phyloP scores from a whole-genome alignment of 2,113 vertebrate genomes.

The Trachemys scripta region DNA sequence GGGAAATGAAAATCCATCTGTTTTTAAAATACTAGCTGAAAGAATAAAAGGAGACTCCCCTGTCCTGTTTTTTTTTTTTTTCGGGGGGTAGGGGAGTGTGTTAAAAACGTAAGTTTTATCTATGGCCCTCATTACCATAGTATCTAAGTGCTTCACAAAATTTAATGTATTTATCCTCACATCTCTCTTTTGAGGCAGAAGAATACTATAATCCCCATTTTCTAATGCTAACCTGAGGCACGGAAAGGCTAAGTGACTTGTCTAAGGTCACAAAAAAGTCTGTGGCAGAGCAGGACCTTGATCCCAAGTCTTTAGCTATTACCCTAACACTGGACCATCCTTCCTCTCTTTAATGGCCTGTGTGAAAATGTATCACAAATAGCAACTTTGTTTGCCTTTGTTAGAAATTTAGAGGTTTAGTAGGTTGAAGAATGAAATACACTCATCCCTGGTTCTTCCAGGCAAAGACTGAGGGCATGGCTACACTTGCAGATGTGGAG shows the following conservation, averaged over 20 bases:
- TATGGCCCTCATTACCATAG: not conserved
- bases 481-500: no score
- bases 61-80: not conserved
- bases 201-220: not conserved
- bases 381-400: not conserved
- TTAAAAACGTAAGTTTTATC: not conserved
- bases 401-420: not conserved
- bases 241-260: not conserved
- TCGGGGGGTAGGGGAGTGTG: no score
- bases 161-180: not conserved
- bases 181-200: not conserved
- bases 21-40: not conserved
- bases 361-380: not conserved
- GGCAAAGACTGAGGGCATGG: no score
- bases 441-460: not conserved
- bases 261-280: not conserved
- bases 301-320: not conserved
- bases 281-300: not conserved
- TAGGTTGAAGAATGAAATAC: not conserved
- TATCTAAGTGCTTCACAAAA: not conserved
- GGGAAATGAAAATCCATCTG: not conserved
- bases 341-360: not conserved
- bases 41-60: not conserved
- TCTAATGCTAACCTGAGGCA: not conserved
- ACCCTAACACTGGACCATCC: not conserved